Evolutionary conservation across 2,113 vertebrate genomes (phyloP).

Genomic region (Siphamia tubifer): DNA sequence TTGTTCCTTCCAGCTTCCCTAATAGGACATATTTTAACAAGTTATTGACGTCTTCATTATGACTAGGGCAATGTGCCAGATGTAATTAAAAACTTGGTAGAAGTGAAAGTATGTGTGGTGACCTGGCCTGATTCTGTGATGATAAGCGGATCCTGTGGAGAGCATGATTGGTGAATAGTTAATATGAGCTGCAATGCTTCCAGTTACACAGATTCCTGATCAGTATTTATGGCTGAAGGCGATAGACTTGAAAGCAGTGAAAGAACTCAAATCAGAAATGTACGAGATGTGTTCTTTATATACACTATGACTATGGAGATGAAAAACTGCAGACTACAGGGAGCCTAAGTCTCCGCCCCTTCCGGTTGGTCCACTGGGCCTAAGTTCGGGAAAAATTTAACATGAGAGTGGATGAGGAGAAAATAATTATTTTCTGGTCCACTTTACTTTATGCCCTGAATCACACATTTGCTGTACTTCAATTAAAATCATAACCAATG

Average conservation of each 20-base stretch:
- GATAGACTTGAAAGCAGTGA: background rate
- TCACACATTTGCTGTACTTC: too few species aligned
- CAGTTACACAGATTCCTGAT: background rate
- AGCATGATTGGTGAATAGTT: conserved; percentile 1
- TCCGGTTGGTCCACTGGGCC: too few species aligned
- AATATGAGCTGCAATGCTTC: background rate
- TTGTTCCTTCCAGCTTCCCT: background rate
- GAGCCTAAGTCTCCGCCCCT: too few species aligned
- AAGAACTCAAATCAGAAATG: background rate
- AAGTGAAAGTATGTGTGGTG: conserved; percentile 6
- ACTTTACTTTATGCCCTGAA: too few species aligned
- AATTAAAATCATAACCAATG: too few species aligned
- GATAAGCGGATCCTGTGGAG: conserved; percentile 8
- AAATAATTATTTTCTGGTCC: too few species aligned
- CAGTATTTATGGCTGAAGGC: background rate
- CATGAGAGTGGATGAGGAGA: too few species aligned
- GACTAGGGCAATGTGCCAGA: background rate
- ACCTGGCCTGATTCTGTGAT: conserved; percentile 32
- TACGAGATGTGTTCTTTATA: background rate
- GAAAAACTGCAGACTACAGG: background rate
- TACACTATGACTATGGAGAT: background rate
- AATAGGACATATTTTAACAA: conserved; percentile 18
- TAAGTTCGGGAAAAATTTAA: too few species aligned
- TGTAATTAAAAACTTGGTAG: conserved; percentile 40
- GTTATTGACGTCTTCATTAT: conserved; percentile 35